Evolutionary conservation across 1,140 invertebrate species (phyloP).

Genomic region (Matsumurasca onukii): DNA sequence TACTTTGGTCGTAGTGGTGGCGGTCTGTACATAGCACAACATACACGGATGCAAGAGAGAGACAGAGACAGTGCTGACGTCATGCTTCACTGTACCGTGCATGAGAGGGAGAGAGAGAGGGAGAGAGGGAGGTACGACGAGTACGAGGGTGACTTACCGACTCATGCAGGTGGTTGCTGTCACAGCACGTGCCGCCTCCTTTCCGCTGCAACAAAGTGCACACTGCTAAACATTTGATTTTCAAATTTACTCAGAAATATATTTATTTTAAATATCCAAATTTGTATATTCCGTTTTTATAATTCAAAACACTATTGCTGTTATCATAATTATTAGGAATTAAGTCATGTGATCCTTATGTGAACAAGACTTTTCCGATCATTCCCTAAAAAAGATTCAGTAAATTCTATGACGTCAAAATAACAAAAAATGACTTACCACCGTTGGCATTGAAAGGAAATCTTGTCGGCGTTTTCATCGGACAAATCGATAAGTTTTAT

Average conservation of each 20-base stretch:
- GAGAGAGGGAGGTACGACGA: neutral
- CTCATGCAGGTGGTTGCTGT: slow-evolving; percentile 9
- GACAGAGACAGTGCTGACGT: neutral
- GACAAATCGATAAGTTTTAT: no score
- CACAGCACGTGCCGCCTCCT: slow-evolving; percentile 1
- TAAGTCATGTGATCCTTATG: no score
- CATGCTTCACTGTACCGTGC: no score
- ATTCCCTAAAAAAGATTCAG: no score
- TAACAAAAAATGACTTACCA: no score
- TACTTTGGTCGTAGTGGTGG: no score
- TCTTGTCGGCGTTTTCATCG: no score
- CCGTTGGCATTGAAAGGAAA: no score
- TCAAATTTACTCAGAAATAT: neutral
- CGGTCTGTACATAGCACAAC: neutral
- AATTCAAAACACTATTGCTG: no score
- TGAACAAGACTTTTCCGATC: no score
- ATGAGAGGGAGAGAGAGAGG: neutral
- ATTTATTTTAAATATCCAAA: neutral
- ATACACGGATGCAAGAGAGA: neutral
- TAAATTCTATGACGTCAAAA: no score
- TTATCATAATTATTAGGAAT: no score
- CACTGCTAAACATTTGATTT: neutral
- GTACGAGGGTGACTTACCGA: slow-evolving; percentile 16
- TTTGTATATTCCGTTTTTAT: slow-evolving; percentile 1
- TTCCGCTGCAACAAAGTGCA: slow-evolving; percentile 16